These are phyloP conservation scores for Oophaga pumilio DNA, from an alignment of 2,113 vertebrate species.

Conservation along the genomic window DNA sequence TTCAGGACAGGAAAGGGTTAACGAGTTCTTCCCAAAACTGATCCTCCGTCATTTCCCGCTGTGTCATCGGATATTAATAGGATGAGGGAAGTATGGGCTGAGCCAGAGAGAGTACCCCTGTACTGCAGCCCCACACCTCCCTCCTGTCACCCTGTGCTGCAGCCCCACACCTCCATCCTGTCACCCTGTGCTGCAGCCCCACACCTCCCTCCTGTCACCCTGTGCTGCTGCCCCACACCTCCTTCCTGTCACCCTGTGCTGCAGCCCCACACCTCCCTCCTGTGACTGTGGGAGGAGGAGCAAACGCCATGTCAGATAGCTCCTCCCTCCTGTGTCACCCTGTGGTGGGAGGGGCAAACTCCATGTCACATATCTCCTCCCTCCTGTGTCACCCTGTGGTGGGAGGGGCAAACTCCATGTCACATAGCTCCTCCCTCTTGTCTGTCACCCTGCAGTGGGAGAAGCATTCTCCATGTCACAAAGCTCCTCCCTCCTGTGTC, in stretches of 20 bases:
- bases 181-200: neutral
- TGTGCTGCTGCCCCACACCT: neutral
- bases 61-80: conserved; percentile 53
- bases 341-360: conserved; percentile 15
- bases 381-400: conserved; percentile 2
- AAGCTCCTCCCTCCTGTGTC: neutral
- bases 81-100: conserved; percentile 36
- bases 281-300: too few relatives aligned
- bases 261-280: neutral
- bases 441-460: conserved; percentile 9
- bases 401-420: too few relatives aligned
- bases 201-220: neutral
- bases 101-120: neutral
- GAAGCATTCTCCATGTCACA: neutral
- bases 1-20: conserved; percentile 27
- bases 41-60: conserved; percentile 29
- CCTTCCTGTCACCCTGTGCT: neutral
- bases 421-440: conserved; percentile 12
- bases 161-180: too few relatives aligned
- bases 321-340: neutral
- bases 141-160: neutral
- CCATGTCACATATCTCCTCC: neutral
- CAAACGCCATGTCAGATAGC: neutral
- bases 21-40: neutral
- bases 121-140: neutral